A percentile compares a stretch with the other conserved stretches of the same genome.
phyloP scores from a whole-genome alignment of 1,140 invertebrate genomes.

The Cydia strobilella region DNA sequence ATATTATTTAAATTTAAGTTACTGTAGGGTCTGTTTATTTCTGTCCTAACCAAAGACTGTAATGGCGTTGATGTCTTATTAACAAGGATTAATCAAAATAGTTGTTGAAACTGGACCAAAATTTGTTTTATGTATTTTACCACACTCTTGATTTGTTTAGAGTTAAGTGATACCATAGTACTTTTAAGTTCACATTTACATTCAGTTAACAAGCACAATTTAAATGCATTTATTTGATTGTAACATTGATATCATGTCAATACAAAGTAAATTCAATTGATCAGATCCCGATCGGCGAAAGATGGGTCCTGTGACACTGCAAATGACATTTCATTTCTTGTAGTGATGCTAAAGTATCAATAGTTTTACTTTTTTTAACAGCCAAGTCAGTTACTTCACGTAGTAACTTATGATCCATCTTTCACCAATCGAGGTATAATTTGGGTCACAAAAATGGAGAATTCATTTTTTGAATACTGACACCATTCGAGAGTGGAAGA shows the following conservation, averaged over 20 bases:
- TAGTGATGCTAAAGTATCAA: no score
- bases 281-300: no score
- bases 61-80: constrained; percentile 63
- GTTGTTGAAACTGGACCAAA: constrained; percentile 76
- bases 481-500: constrained; percentile 48
- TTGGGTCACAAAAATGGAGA: constrained; percentile 49
- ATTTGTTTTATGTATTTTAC: constrained; percentile 50
- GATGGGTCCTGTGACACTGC: no score
- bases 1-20: constrained; percentile 73
- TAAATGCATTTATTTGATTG: not conserved
- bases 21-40: constrained; percentile 56
- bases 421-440: not conserved
- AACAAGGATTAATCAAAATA: constrained; percentile 47
- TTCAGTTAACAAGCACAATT: not conserved
- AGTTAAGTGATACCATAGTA: constrained; percentile 13
- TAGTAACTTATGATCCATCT: no score
- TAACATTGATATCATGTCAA: constrained; percentile 14
- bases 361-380: no score
- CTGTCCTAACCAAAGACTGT: constrained; percentile 79
- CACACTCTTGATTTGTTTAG: constrained; percentile 6
- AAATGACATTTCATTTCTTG: no score
- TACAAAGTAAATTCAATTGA: not conserved
- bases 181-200: constrained; percentile 19
- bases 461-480: constrained; percentile 73
- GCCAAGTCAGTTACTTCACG: no score